Conservation (phyloP, 2,113 vertebrate species). For the Tapirus terrestris region DNA sequence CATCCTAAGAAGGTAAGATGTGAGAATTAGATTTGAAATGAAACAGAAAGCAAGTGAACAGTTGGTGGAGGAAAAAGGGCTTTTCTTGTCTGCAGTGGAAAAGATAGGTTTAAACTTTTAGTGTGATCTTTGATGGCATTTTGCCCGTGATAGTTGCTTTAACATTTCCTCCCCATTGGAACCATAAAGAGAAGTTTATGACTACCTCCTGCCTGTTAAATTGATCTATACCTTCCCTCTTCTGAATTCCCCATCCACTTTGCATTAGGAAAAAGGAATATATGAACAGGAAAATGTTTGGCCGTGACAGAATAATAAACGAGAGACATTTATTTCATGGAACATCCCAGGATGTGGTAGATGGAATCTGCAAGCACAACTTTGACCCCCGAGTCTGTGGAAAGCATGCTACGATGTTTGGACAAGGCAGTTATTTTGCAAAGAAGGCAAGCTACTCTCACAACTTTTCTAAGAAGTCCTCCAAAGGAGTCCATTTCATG, state of each 20-base stretch:
- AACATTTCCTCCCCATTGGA: constrained; percentile 5
- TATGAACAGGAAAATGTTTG: constrained; percentile 95
- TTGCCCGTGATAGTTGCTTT: neutral
- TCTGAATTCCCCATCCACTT: constrained; percentile 39
- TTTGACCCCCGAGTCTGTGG: constrained; percentile 98
- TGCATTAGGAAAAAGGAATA: constrained; percentile 97
- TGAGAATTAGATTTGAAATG: neutral
- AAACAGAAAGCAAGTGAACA: neutral
- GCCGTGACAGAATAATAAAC: constrained; percentile 94
- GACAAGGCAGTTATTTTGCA: constrained; percentile 99
- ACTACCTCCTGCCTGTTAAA: neutral
- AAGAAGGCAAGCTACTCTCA: constrained; percentile 98
- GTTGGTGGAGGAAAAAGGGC: neutral
- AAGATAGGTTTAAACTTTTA: neutral
- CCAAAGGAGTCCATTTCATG: constrained; percentile 97
- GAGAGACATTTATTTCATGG: constrained; percentile 99
- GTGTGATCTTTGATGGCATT: neutral
- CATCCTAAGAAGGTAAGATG: neutral
- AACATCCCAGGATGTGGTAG: constrained; percentile 97
- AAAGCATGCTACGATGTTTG: constrained; percentile 99
- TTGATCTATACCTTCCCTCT: constrained; percentile 41
- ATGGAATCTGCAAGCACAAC: constrained; percentile 99
- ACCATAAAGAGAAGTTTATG: neutral
- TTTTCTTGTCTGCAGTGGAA: neutral
- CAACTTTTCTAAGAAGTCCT: constrained; percentile 97